Conservation (phyloP, 1,140 invertebrate species). For the Camponotus pennsylvanicus region DNA sequence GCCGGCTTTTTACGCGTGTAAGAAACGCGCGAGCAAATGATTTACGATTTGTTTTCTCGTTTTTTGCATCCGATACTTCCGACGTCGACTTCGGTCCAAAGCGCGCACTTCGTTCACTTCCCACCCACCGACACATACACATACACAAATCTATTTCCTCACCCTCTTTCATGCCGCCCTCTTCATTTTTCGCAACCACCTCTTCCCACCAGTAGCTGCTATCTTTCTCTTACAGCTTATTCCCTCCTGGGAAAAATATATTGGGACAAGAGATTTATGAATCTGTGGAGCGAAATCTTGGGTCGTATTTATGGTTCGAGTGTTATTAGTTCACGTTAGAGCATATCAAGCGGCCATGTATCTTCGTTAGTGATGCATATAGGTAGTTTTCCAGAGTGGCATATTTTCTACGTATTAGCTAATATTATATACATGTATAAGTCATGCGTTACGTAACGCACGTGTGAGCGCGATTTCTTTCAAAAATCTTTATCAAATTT, state of each 20-base stretch:
- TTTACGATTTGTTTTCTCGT: conserved; percentile 61
- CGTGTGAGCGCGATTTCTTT: too few relatives aligned
- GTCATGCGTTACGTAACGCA: too few relatives aligned
- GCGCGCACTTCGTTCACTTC: conserved; percentile 20
- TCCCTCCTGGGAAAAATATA: conserved; percentile 56
- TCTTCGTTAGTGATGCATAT: conserved; percentile 43
- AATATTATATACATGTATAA: not conserved
- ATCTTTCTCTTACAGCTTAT: conserved; percentile 49
- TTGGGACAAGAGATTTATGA: conserved; percentile 61
- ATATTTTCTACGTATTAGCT: conserved; percentile 23
- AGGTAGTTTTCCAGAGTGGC: not conserved
- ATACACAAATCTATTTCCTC: conserved; percentile 29
- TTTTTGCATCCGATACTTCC: conserved; percentile 56
- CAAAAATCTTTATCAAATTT: too few relatives aligned
- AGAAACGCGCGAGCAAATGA: conserved; percentile 55
- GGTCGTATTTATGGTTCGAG: conserved; percentile 58
- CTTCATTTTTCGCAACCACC: conserved; percentile 53
- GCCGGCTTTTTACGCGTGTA: conserved; percentile 38
- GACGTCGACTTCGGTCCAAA: conserved; percentile 25
- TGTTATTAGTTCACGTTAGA: conserved; percentile 60
- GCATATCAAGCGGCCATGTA: conserved; percentile 48
- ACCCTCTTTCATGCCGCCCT: conserved; percentile 10
- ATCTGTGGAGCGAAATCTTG: conserved; percentile 53
- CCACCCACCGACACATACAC: not conserved
- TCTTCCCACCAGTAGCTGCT: conserved; percentile 42